These are phyloP conservation scores for Lethrus apterus DNA, from an alignment of 1,140 invertebrate species.

Conservation along the genomic window DNA sequence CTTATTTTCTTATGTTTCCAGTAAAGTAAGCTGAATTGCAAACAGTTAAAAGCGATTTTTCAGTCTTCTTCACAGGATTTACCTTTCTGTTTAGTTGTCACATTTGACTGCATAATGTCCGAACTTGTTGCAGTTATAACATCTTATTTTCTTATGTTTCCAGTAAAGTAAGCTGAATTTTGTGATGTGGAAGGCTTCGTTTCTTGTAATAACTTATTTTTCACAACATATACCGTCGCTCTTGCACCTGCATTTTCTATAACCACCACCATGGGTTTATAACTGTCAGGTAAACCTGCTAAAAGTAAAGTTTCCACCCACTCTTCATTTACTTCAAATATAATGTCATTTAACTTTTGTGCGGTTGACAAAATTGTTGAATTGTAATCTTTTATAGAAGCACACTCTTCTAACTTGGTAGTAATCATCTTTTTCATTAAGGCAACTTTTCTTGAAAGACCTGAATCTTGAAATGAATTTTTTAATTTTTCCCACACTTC, in stretches of 20 bases:
- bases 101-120: too few relatives aligned
- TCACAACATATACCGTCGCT: neutral
- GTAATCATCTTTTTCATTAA: slow-evolving; percentile 31
- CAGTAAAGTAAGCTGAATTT: too few relatives aligned
- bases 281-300: neutral
- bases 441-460: slow-evolving; percentile 34
- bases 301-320: slow-evolving; percentile 34
- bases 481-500: slow-evolving; percentile 32
- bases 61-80: too few relatives aligned
- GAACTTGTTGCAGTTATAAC: too few relatives aligned
- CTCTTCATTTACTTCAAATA: slow-evolving; percentile 35
- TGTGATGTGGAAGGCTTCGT: too few relatives aligned
- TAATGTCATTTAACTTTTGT: slow-evolving; percentile 32
- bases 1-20: too few relatives aligned
- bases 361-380: slow-evolving; percentile 34
- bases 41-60: too few relatives aligned
- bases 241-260: neutral
- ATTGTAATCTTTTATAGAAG: slow-evolving; percentile 35
- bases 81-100: too few relatives aligned
- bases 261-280: neutral
- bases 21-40: too few relatives aligned
- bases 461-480: slow-evolving; percentile 34
- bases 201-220: slow-evolving; percentile 1
- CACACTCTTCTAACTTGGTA: slow-evolving; percentile 28
- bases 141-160: too few relatives aligned